Conservation (phyloP, 2,797 vertebrate genomes). For the Leuciscus waleckii region DNA sequence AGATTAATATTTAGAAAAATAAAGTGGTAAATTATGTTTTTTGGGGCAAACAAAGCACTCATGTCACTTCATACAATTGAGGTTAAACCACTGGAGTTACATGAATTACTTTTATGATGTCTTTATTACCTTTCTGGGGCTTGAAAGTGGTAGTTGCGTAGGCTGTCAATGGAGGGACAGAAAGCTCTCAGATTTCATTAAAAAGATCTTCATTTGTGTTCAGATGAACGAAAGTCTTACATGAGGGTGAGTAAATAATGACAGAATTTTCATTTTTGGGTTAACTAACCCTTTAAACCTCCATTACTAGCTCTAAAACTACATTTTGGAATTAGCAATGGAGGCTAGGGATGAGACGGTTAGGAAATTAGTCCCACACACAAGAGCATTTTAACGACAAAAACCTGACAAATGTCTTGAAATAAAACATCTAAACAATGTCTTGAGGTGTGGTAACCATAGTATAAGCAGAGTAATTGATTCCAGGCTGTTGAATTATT, state of each 20-base stretch:
- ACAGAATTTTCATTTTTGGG: neutral
- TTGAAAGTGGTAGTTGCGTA: too few relatives aligned
- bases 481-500: neutral
- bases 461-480: neutral
- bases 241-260: neutral
- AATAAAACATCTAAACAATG: neutral
- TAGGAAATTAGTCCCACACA: neutral
- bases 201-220: neutral
- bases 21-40: too few relatives aligned
- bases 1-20: too few relatives aligned
- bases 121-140: too few relatives aligned
- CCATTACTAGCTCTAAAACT: neutral
- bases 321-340: neutral
- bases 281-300: neutral
- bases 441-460: neutral
- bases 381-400: neutral
- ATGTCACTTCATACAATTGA: too few relatives aligned
- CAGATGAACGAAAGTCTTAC: neutral
- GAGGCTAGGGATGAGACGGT: neutral
- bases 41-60: too few relatives aligned
- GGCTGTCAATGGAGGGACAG: too few relatives aligned
- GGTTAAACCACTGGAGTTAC: too few relatives aligned
- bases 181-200: neutral
- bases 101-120: too few relatives aligned
- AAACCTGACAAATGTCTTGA: neutral